Percentiles rank a stretch among this genome's conserved stretches.
Conservation (phyloP, 2,888 invertebrate species). For the Danaus chrysippus region DNA sequence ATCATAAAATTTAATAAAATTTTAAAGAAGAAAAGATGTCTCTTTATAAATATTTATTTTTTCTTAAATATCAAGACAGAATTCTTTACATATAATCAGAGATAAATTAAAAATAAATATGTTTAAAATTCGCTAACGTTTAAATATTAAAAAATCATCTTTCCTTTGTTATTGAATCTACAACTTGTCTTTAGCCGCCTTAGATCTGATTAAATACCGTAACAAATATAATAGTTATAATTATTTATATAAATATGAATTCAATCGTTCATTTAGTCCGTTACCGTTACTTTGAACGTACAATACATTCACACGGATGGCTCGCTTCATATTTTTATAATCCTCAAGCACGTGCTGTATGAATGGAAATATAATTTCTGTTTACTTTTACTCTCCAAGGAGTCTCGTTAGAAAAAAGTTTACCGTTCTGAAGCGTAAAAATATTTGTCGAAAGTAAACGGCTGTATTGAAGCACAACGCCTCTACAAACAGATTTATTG, state of each 20-base stretch:
- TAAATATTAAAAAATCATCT: no score
- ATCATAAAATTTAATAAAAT: no score
- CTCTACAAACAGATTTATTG: conserved; percentile 18
- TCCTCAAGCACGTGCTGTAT: conserved; percentile 57
- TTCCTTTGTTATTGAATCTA: no score
- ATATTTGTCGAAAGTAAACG: conserved; percentile 61
- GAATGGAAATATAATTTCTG: conserved; percentile 73
- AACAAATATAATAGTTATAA: no score
- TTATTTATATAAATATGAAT: not conserved
- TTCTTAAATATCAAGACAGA: no score
- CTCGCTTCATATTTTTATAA: conserved; percentile 28
- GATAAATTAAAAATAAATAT: no score
- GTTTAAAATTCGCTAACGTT: no score
- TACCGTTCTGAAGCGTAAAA: conserved; percentile 56
- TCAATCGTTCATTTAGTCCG: not conserved
- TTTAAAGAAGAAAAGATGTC: no score
- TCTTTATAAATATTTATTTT: no score
- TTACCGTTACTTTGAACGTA: not conserved
- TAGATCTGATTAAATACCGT: no score
- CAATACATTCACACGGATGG: conserved; percentile 13
- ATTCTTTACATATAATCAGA: no score
- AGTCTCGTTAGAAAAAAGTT: conserved; percentile 55
- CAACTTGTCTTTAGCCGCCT: no score
- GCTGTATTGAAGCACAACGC: conserved; percentile 36
- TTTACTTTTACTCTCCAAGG: conserved; percentile 70